Conservation (phyloP, 2,888 invertebrate species). For the Cremastinae sp. region DNA sequence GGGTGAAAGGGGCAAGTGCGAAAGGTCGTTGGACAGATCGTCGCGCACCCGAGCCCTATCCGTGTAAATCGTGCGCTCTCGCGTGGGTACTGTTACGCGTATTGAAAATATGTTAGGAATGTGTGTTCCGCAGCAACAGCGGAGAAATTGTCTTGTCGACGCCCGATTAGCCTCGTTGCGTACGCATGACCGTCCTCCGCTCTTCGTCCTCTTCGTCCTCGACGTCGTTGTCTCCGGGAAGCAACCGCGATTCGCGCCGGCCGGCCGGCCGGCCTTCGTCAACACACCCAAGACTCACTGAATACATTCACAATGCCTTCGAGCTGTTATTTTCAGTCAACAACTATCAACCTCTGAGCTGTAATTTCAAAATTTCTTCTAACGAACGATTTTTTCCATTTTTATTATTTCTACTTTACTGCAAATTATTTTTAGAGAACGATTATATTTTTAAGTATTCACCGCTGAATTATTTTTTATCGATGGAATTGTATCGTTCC, state of each 20-base stretch:
- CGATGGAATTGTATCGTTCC: too few relatives aligned
- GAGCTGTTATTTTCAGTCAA: too few relatives aligned
- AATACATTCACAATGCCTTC: conserved; percentile 5
- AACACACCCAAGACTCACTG: conserved; percentile 49
- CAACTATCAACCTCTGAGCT: too few relatives aligned
- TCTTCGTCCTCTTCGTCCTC: conserved; percentile 28
- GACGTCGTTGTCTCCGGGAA: conserved; percentile 27
- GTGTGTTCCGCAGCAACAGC: conserved; percentile 38
- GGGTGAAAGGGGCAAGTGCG: conserved; percentile 43
- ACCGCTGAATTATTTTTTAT: too few relatives aligned
- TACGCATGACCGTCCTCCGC: conserved; percentile 57
- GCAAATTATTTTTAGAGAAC: too few relatives aligned
- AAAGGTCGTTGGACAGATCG: conserved; percentile 62
- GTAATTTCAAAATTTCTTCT: too few relatives aligned
- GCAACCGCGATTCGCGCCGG: conserved; percentile 39
- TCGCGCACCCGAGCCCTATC: conserved; percentile 52
- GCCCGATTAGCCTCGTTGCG: conserved; percentile 58
- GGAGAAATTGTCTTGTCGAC: conserved; percentile 49
- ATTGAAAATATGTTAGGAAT: conserved; percentile 15
- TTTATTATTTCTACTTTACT: too few relatives aligned
- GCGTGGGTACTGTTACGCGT: conserved; percentile 7
- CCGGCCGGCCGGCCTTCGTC: conserved; percentile 42
- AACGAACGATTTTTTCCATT: too few relatives aligned
- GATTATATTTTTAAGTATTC: too few relatives aligned
- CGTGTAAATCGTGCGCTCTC: not conserved